Evolutionary conservation across 2,888 invertebrate genomes (phyloP).

Genomic region (Resseliella maxima): DNA sequence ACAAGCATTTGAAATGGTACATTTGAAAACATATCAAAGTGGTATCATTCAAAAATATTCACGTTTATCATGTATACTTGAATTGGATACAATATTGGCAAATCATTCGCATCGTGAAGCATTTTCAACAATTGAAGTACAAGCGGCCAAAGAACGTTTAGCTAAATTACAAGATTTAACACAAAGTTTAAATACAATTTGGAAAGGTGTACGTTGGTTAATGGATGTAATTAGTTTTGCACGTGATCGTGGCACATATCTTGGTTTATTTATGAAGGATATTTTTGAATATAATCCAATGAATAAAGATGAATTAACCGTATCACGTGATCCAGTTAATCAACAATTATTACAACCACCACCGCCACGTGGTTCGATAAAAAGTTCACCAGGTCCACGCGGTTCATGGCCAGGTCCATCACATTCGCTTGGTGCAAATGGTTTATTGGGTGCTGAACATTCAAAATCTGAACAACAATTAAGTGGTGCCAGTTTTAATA

Average conservation of each 20-base stretch:
- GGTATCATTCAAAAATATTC: slow-evolving; percentile 92
- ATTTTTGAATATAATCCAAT: slow-evolving; percentile 63
- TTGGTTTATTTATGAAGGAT: slow-evolving; percentile 66
- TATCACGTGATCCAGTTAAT: slow-evolving; percentile 60
- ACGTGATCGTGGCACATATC: slow-evolving; percentile 75
- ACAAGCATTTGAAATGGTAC: slow-evolving; percentile 94
- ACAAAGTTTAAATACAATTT: slow-evolving; percentile 84
- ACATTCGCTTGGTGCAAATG: slow-evolving; percentile 66
- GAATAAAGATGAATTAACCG: slow-evolving; percentile 60
- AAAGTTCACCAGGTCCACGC: slow-evolving; percentile 80
- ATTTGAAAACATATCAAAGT: slow-evolving; percentile 92
- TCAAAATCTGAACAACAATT: slow-evolving; percentile 87
- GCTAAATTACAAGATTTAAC: slow-evolving; percentile 86
- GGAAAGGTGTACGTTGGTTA: slow-evolving; percentile 96
- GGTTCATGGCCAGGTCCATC: slow-evolving; percentile 88
- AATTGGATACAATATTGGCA: slow-evolving; percentile 90
- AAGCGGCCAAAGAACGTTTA: slow-evolving; percentile 86
- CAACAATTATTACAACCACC: slow-evolving; percentile 66
- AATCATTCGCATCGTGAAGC: slow-evolving; percentile 95
- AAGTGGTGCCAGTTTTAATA: slow-evolving; percentile 70
- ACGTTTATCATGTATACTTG: slow-evolving; percentile 90
- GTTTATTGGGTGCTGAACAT: slow-evolving; percentile 75
- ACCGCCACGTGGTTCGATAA: slow-evolving; percentile 77
- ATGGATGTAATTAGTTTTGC: slow-evolving; percentile 96
- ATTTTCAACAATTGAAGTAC: slow-evolving; percentile 89